Conservation (phyloP, 2,113 vertebrate genomes). For the Pimephales promelas region DNA sequence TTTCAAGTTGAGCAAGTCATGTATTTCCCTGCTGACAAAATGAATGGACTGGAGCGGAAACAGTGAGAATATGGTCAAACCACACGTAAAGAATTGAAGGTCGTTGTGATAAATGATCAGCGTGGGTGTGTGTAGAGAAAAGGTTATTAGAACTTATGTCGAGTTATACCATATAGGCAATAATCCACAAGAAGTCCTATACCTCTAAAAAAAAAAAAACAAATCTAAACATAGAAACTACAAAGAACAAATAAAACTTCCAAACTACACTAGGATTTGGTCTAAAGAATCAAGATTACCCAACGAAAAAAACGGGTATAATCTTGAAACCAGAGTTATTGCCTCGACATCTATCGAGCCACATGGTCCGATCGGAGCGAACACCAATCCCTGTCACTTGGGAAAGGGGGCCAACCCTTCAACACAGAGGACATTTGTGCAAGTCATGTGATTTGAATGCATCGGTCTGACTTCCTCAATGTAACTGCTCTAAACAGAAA, state of each 20-base stretch:
- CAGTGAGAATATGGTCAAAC: neutral
- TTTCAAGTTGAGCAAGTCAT: neutral
- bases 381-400: constrained; percentile 52
- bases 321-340: neutral
- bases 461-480: constrained; percentile 38
- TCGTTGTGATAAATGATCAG: neutral
- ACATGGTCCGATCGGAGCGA: constrained; percentile 37
- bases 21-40: neutral
- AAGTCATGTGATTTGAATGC: constrained; percentile 35
- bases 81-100: neutral
- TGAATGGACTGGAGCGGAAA: neutral
- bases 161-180: no score
- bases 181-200: neutral
- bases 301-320: neutral
- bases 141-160: neutral
- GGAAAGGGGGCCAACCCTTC: constrained; percentile 49
- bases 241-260: neutral
- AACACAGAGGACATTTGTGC: constrained; percentile 44
- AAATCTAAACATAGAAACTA: neutral
- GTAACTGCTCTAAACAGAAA: constrained; percentile 47
- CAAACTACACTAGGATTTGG: neutral
- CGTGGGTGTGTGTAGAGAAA: neutral
- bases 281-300: neutral
- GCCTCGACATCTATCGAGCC: constrained; percentile 1
- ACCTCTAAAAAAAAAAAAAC: neutral